Conservation (phyloP, 1,140 invertebrate genomes). For the Eurosta solidaginis region DNA sequence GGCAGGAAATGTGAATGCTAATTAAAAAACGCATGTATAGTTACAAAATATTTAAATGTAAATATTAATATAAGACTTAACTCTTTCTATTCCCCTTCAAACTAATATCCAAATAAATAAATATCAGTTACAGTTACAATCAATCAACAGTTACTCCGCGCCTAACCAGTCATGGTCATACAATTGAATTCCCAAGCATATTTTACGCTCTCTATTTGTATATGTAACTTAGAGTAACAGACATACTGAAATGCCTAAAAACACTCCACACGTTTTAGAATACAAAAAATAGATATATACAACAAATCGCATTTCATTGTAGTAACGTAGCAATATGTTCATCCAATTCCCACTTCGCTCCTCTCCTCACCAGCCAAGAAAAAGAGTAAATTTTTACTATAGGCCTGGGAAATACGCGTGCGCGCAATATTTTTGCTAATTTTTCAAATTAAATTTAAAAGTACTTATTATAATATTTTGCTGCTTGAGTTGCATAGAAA, state of each 20-base stretch:
- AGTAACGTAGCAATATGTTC: neutral
- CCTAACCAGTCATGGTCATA: no score
- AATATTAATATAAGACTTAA: no score
- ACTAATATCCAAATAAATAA: no score
- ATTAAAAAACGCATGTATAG: no score
- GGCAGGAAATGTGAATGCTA: no score
- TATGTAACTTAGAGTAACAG: neutral
- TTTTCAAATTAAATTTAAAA: neutral
- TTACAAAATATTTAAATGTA: no score
- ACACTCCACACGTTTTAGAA: neutral
- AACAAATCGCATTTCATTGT: neutral
- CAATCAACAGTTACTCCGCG: no score
- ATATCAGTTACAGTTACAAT: no score
- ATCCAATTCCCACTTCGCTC: neutral
- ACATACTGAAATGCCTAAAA: neutral
- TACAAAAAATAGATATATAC: neutral
- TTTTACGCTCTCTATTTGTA: neutral
- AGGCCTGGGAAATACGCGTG: conserved; percentile 5
- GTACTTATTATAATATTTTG: neutral
- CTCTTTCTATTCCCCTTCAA: no score
- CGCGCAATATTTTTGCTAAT: conserved; percentile 5
- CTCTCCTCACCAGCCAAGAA: neutral
- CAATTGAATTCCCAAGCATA: no score
- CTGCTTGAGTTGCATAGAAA: conserved; percentile 9
- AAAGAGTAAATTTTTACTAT: conserved; percentile 24